Conservation (phyloP, 2,888 invertebrate genomes). For the Patella pellucida region DNA sequence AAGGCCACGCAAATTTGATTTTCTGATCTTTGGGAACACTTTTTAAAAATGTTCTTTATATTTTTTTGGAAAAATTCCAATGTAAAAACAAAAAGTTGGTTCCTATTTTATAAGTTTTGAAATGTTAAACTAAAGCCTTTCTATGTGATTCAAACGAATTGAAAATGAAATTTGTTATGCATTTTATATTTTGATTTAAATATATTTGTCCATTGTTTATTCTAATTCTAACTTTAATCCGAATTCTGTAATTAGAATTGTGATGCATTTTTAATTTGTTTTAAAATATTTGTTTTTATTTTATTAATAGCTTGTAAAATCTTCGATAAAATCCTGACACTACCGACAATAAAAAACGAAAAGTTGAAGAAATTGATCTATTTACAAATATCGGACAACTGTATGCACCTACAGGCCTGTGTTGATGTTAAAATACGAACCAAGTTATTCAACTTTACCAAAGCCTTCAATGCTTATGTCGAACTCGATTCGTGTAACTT, state of each 20-base stretch:
- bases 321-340: constrained; percentile 24
- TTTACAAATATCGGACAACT: constrained; percentile 41
- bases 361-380: constrained; percentile 35
- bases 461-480: constrained; percentile 41
- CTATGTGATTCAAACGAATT: no score
- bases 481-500: constrained; percentile 46
- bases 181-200: not conserved
- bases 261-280: not conserved
- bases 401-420: constrained; percentile 51
- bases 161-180: no score
- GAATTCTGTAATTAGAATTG: no score
- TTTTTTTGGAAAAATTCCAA: no score
- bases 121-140: no score
- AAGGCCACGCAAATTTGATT: no score
- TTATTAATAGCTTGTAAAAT: constrained; percentile 30
- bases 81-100: no score
- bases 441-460: constrained; percentile 27
- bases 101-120: no score
- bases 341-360: constrained; percentile 33
- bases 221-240: no score
- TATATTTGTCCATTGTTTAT: not conserved
- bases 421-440: constrained; percentile 38
- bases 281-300: not conserved
- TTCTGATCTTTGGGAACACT: no score
- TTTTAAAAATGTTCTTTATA: no score